These are phyloP conservation scores for Drosophila navojoa DNA, from an alignment of 1,140 invertebrate genomes.

Conservation along the genomic window DNA sequence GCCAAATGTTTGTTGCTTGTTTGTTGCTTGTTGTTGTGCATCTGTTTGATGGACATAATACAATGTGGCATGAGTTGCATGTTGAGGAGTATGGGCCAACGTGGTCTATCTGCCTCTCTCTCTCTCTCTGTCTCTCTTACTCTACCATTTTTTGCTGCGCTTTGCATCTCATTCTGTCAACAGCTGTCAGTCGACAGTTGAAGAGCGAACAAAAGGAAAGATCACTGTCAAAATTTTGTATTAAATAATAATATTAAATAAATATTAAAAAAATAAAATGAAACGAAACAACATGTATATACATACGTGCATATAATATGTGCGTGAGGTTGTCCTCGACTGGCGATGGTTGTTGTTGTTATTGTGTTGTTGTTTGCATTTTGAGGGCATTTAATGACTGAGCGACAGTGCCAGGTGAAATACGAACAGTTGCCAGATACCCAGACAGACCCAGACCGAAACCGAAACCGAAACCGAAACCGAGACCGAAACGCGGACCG, in stretches of 20 bases:
- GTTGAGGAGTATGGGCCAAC: not conserved
- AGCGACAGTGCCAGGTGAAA: slow-evolving; percentile 70
- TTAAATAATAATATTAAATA: slow-evolving; percentile 53
- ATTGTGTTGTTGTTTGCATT: slow-evolving; percentile 43
- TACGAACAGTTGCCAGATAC: slow-evolving; percentile 67
- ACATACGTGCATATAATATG: slow-evolving; percentile 26
- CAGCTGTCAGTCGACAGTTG: slow-evolving; percentile 41
- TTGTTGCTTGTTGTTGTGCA: slow-evolving; percentile 25
- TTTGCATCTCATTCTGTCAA: slow-evolving; percentile 44
- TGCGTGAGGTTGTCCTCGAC: slow-evolving; percentile 39
- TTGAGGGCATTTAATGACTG: slow-evolving; percentile 76
- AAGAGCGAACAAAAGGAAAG: slow-evolving; percentile 30
- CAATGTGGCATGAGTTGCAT: slow-evolving; percentile 52
- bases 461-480: slow-evolving; percentile 31
- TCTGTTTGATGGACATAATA: slow-evolving; percentile 39
- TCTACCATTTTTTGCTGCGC: not conserved
- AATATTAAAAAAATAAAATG: slow-evolving; percentile 27
- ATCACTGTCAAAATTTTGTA: slow-evolving; percentile 41
- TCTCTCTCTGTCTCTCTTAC: too few relatives aligned
- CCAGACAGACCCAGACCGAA: slow-evolving; percentile 22
- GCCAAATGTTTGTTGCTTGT: slow-evolving; percentile 4
- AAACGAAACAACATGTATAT: slow-evolving; percentile 2
- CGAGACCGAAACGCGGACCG: slow-evolving; percentile 1
- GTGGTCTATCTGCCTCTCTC: slow-evolving; percentile 10
- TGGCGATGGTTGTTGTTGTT: slow-evolving; percentile 29